These are phyloP conservation scores for Slavum lentiscoides DNA, from an alignment of 2,888 invertebrate species.

Conservation along the genomic window DNA sequence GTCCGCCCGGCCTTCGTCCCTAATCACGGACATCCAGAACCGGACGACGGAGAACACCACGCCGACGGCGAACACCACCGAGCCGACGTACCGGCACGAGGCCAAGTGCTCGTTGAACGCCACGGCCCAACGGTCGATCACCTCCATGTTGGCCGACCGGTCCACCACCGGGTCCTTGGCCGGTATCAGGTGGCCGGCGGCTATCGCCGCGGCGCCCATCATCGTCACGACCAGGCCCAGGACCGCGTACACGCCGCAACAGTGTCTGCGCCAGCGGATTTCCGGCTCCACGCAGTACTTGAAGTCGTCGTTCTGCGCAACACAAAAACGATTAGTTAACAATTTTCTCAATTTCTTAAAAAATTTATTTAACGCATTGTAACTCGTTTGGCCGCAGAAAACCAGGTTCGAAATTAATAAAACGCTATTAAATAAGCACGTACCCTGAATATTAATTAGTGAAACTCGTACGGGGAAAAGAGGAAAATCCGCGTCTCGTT, in stretches of 20 bases:
- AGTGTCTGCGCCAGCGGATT: constrained; percentile 25
- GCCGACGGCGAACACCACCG: constrained; percentile 38
- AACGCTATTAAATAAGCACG: too few species aligned
- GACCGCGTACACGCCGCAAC: not conserved
- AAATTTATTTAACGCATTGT: too few species aligned
- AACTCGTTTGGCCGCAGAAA: too few species aligned
- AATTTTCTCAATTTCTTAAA: too few species aligned
- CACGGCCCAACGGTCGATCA: constrained; percentile 36
- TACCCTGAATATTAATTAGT: too few species aligned
- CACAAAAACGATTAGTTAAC: not conserved
- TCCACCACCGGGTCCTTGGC: constrained; percentile 16
- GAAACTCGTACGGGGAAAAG: too few species aligned
- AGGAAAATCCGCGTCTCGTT: too few species aligned
- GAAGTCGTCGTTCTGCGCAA: constrained; percentile 39
- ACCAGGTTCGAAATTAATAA: too few species aligned
- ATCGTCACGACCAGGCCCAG: constrained; percentile 11
- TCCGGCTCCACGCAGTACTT: constrained; percentile 36
- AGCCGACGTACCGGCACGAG: constrained; percentile 28
- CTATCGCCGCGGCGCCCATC: constrained; percentile 3
- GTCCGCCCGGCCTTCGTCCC: not conserved
- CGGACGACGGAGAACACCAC: constrained; percentile 46
- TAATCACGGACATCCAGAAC: constrained; percentile 37
- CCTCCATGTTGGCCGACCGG: constrained; percentile 16
- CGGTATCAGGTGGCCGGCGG: constrained; percentile 40
- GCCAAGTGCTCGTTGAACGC: constrained; percentile 29